Evolutionary conservation across 1,140 invertebrate species (phyloP).

Genomic region (Papilio machaon): DNA sequence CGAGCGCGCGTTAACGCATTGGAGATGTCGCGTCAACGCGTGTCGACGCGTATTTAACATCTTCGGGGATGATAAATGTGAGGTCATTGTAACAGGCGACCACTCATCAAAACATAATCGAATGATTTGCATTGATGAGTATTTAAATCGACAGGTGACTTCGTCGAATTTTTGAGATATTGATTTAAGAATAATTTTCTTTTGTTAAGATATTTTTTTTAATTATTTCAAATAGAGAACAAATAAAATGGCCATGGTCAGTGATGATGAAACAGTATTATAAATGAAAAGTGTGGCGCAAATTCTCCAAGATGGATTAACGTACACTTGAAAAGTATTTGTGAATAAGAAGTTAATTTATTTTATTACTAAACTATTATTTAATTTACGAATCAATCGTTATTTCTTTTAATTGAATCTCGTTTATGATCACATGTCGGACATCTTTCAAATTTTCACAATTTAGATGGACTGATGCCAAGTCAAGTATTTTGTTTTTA

Average conservation of each 20-base stretch:
- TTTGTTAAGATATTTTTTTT: background rate
- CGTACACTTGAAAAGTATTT: background rate
- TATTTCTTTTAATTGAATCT: background rate
- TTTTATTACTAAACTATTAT: background rate
- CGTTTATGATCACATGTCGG: background rate
- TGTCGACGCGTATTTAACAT: background rate
- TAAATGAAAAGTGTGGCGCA: too few relatives aligned
- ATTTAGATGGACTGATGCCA: conserved; percentile 1
- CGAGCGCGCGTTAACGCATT: background rate
- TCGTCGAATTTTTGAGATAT: background rate
- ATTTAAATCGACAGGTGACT: background rate
- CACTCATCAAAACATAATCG: background rate
- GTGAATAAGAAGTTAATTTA: background rate
- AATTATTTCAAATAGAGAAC: background rate
- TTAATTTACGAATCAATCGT: too few relatives aligned
- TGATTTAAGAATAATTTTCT: background rate
- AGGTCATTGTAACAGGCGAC: background rate
- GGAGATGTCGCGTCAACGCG: conserved; percentile 9
- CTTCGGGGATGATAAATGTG: conserved; percentile 5
- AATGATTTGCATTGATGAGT: background rate
- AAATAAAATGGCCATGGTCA: too few relatives aligned
- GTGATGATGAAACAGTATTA: too few relatives aligned
- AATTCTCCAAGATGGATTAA: too few relatives aligned
- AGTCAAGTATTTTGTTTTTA: background rate
- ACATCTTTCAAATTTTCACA: background rate